Evolutionary conservation across 1,140 invertebrate species (phyloP), one percentile per base, ranked within the genome.

Genomic region (Phortica variegata): DNA sequence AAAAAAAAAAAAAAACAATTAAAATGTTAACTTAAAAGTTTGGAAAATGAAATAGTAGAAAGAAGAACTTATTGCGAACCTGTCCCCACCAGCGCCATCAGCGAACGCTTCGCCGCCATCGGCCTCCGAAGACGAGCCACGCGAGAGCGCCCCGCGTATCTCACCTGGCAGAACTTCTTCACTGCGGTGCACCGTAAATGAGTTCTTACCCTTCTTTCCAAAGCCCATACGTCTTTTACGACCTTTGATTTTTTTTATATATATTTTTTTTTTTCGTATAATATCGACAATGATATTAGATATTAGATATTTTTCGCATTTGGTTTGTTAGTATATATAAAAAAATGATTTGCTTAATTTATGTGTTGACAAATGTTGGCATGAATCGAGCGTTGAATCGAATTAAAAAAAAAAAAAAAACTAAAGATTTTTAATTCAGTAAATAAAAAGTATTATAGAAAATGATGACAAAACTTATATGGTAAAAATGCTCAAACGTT

Each of bases 171-270:
- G 84, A 65, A 96, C 88, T 79, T 96, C 93, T 81, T 96, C 93
- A 75, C 91, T 94, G 78, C 93, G 88, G 82, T 95, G 92, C 71
- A 95, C 91, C 77, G 91, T 95, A 83, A 95, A 92, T 63, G 91
- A 92, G 78, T 89, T 91, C 83, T 92, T 91, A 71, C 90, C 90
- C 80, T 91, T 90, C 81, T 90, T 89, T 78, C 91, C 91, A 81
- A 96, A 95, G 79, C 92, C 91, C 85, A 95, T 87, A 79, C 92
- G 86, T 82, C 92, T 85, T 84, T 94, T 95, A 74, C 90, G 87
- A 84, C 91, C 91, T 93, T 76, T 70, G 56, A 66, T 58, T 73
- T 54, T 54, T 56, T 32, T 58, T 62, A 49, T 68, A 51, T 49
- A 60, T 48, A 17, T 21, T 50, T 31, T 18, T 21, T 49, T 39